A percentile compares a stretch with the other conserved stretches of the same genome.
These are phyloP conservation scores for Cryptotermes secundus DNA, from an alignment of 1,140 invertebrate species.

Conservation along the genomic window DNA sequence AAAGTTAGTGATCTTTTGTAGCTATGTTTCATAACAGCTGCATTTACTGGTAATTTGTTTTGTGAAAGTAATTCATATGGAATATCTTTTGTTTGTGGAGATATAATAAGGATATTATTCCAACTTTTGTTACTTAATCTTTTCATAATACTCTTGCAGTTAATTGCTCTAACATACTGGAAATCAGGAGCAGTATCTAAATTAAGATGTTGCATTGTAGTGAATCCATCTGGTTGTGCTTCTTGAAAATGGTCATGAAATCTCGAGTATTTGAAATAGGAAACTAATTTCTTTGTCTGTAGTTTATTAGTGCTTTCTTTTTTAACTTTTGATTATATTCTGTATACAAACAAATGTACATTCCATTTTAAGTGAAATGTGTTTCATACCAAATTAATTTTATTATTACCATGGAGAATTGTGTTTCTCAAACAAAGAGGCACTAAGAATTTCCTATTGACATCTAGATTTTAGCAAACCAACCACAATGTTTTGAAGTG, in stretches of 20 bases:
- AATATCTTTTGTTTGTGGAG: not conserved
- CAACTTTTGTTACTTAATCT: not conserved
- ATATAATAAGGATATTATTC: not conserved
- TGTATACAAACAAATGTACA: not conserved
- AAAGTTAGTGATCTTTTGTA: not conserved
- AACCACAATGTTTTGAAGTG: not conserved
- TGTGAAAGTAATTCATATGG: too few species aligned
- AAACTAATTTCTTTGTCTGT: not conserved
- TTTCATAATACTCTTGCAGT: not conserved
- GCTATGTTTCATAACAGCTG: not conserved
- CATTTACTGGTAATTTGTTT: not conserved
- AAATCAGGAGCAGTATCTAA: not conserved
- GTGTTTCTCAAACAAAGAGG: constrained; percentile 7
- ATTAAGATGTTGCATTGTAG: not conserved
- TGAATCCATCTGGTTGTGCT: not conserved
- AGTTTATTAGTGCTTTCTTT: not conserved
- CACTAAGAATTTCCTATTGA: not conserved
- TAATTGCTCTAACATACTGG: not conserved
- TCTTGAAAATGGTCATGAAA: not conserved
- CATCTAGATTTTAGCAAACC: not conserved
- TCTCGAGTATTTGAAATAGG: not conserved
- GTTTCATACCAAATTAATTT: not conserved
- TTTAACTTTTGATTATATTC: not conserved
- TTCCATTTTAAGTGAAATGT: not conserved
- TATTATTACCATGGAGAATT: not conserved